Evolutionary conservation across 2,888 invertebrate species (phyloP).

Genomic region (Phytoseiulus persimilis): DNA sequence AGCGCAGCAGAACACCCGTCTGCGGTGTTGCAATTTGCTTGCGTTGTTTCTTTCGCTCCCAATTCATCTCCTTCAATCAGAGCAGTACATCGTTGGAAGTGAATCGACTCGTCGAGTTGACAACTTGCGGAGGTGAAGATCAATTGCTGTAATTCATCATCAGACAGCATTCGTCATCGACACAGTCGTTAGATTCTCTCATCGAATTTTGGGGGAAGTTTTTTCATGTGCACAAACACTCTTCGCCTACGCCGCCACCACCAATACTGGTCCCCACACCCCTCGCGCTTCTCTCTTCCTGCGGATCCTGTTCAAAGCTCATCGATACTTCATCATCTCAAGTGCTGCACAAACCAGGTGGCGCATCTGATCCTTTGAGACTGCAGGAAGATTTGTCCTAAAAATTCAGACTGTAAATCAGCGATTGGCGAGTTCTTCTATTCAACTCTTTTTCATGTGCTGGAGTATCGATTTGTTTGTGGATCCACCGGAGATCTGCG

Average conservation of each 20-base stretch:
- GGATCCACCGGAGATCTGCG: neutral
- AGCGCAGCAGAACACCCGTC: neutral
- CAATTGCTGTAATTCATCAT: neutral
- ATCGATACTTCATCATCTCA: conserved; percentile 5
- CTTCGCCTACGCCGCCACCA: neutral
- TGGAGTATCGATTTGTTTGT: neutral
- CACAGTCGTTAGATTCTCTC: neutral
- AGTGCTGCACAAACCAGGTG: neutral
- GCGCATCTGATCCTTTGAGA: neutral
- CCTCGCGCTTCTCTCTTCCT: neutral
- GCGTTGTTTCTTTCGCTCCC: neutral
- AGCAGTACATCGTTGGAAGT: neutral
- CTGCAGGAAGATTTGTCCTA: neutral
- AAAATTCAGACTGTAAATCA: neutral
- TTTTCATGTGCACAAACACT: neutral
- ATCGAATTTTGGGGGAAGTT: neutral
- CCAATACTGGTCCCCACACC: too few relatives aligned
- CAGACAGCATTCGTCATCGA: neutral
- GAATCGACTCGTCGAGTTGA: neutral
- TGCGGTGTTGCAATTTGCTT: neutral
- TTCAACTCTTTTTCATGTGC: neutral
- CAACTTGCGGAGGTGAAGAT: neutral
- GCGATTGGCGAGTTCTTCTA: neutral
- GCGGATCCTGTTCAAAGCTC: neutral
- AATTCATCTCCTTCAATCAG: neutral